Conservation (phyloP, 2,113 vertebrate genomes). For the Gorsachius goisagi region DNA sequence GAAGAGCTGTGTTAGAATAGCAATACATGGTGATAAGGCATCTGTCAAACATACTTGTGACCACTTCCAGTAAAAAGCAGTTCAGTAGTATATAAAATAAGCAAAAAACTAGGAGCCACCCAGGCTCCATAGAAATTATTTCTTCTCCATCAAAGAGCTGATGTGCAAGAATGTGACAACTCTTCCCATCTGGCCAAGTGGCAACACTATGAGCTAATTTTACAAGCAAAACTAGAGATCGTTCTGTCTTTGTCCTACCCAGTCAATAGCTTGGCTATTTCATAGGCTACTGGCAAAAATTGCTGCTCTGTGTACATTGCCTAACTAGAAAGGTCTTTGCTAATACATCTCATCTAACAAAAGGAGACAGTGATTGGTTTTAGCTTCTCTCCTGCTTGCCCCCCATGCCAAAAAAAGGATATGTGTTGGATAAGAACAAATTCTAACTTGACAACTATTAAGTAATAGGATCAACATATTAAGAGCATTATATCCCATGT, state of each 20-base stretch:
- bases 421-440: not conserved
- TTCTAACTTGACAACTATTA: not conserved
- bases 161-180: not conserved
- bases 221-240: not conserved
- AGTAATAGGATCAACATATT: not conserved
- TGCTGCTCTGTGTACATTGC: not conserved
- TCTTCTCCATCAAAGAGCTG: not conserved
- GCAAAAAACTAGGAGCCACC: not conserved
- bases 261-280: not conserved
- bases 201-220: not conserved
- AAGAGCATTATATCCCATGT: not conserved
- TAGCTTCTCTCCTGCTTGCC: not conserved
- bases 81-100: not conserved
- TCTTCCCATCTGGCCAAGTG: not conserved
- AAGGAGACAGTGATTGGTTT: not conserved
- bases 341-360: not conserved
- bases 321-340: not conserved
- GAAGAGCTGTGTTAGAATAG: not conserved
- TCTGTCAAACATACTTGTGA: not conserved
- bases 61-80: not conserved
- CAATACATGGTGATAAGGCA: not conserved
- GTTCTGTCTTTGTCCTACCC: not conserved
- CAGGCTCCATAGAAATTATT: not conserved
- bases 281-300: not conserved
- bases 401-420: not conserved